Evolutionary conservation across 2,888 invertebrate genomes (phyloP).

Genomic region (Amiota mariae): DNA sequence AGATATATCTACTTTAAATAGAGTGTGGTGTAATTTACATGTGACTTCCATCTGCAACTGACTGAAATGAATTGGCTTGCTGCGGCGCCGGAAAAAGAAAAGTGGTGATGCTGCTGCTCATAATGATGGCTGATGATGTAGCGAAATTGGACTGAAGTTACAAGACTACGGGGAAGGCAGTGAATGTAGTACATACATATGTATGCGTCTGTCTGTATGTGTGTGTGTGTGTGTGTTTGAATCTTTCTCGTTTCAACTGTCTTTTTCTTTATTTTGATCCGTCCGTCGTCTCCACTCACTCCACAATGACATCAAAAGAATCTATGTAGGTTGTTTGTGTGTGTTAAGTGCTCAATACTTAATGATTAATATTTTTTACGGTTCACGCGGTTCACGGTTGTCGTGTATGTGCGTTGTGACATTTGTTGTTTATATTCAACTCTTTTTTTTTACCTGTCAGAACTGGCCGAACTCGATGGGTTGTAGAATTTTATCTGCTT

Average conservation of each 20-base stretch:
- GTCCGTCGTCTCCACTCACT: background rate
- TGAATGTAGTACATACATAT: slow-evolving; percentile 36
- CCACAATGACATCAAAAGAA: background rate
- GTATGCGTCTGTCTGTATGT: background rate
- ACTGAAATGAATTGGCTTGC: background rate
- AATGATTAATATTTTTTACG: background rate
- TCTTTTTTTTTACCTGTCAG: slow-evolving; percentile 82
- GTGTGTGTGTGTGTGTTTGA: slow-evolving; percentile 28
- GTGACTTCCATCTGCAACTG: background rate
- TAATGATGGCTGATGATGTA: slow-evolving; percentile 27
- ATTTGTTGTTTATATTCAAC: slow-evolving; percentile 25
- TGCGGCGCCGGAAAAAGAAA: slow-evolving; percentile 46
- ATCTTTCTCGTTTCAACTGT: slow-evolving; percentile 13
- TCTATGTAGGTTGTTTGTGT: slow-evolving; percentile 22
- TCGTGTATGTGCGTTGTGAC: too few species aligned
- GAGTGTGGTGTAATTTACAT: slow-evolving; percentile 3
- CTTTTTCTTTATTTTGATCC: background rate
- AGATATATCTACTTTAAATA: too few species aligned
- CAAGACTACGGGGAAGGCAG: slow-evolving; percentile 35
- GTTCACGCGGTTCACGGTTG: background rate
- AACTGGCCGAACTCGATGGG: slow-evolving; percentile 92
- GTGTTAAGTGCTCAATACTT: background rate
- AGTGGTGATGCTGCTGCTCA: slow-evolving; percentile 25
- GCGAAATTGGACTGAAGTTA: slow-evolving; percentile 32
- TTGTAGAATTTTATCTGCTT: slow-evolving; percentile 79